Conservation (phyloP, 2,113 vertebrate species). For the Otus sunia region DNA sequence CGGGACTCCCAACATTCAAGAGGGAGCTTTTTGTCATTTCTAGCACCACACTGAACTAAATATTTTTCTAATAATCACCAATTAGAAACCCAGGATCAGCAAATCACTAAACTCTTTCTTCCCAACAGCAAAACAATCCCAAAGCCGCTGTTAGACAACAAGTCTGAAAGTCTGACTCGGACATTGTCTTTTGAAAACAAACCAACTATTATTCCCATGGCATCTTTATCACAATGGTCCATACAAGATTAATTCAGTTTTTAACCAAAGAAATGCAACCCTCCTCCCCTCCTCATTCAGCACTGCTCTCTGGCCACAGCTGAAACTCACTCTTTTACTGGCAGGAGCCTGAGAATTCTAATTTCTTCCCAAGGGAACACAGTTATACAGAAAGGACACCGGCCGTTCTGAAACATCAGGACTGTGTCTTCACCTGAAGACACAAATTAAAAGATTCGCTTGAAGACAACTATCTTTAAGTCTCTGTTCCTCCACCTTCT, state of each 20-base stretch:
- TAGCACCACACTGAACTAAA: neutral
- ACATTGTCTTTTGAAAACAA: constrained; percentile 29
- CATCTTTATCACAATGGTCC: neutral
- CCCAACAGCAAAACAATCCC: neutral
- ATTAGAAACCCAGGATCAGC: neutral
- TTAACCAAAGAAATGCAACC: neutral
- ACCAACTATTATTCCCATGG: neutral
- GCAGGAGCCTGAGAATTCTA: neutral
- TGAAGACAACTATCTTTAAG: neutral
- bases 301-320: fast-evolving
- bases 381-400: fast-evolving
- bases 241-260: neutral
- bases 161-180: neutral
- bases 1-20: neutral
- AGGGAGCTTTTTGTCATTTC: neutral
- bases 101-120: neutral
- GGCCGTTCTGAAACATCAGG: fast-evolving
- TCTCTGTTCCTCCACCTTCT: neutral
- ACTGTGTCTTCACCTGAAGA: neutral
- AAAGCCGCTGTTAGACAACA: neutral
- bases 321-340: neutral
- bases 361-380: neutral
- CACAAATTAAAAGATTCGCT: neutral
- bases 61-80: neutral
- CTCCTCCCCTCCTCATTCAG: neutral